Evolutionary conservation across 2,888 invertebrate species (phyloP), one percentile per base, ranked within the genome.

Genomic region (Biston betularia): DNA sequence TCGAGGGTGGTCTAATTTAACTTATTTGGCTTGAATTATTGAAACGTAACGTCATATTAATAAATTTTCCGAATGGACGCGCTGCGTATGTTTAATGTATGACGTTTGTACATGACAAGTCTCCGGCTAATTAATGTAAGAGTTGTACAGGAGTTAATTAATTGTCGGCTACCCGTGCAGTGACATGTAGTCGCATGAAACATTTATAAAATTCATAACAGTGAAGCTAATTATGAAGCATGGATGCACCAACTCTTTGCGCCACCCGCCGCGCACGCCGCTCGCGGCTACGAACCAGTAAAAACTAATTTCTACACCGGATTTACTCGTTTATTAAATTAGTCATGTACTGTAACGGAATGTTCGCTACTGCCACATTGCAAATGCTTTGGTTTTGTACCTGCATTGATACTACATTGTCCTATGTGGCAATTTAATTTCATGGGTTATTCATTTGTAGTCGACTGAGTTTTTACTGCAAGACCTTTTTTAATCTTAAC

Each of bases 191-290:
- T 83, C 82, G 83, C 89, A 92, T 92, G 90, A 92, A 92, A 91
- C 89, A 93, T 92, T 92, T 90, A 93, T 93, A 88, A 86, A 91
- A 90, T 90, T 92, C 92, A 93, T 93, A 93, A 92, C 92, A 87
- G 81, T 66, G 73, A 54, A 80, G 84, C 89, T 91, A 90, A 89
- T 90, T 90, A 89, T 88, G 89, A 90, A 89, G 85, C 86, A 84
- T 86, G 85, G 84, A 79, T 85, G 86, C 85, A 85, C 80, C 79
- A 78, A 79, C 76, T 82, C 79, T 80, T 85, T 83, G 83, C 85
- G 86, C 91, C 91, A 90, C 92, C 92, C 92, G 92, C 90, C 79
- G 90, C 78, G 87, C 75, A 69, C 80, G 80, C 74, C 74, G 76
- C 79, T 78, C 75, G 79, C 80, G 73, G 76, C 77, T 68, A 70